Conservation (phyloP, 2,888 invertebrate species). For the Morpho helenor region DNA sequence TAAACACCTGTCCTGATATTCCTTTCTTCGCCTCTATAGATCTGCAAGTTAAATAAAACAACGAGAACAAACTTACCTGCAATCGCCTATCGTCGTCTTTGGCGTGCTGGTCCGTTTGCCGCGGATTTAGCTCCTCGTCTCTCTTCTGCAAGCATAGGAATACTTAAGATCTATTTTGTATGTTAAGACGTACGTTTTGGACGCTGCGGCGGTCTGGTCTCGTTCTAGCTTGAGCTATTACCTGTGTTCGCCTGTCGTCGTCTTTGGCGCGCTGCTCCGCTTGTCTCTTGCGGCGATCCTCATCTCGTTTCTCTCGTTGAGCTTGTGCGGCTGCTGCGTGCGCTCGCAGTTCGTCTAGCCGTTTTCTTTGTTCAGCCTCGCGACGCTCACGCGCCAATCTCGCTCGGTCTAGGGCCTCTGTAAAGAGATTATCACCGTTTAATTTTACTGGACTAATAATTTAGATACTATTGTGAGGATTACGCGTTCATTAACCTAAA, state of each 20-base stretch:
- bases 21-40: too few relatives aligned
- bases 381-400: conserved; percentile 90
- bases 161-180: conserved; percentile 9
- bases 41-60: background rate
- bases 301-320: conserved; percentile 93
- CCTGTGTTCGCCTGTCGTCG: conserved; percentile 76
- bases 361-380: conserved; percentile 92
- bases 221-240: conserved; percentile 6
- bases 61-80: conserved; percentile 17
- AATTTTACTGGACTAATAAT: too few relatives aligned
- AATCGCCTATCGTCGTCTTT: conserved; percentile 82
- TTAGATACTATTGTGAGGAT: too few relatives aligned
- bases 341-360: conserved; percentile 92
- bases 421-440: conserved; percentile 11
- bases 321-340: conserved; percentile 94
- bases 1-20: too few relatives aligned
- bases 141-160: conserved; percentile 79
- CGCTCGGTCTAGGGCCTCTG: conserved; percentile 81
- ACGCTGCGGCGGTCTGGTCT: background rate
- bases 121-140: conserved; percentile 89
- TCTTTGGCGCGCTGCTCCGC: conserved; percentile 90
- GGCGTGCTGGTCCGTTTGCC: conserved; percentile 89
- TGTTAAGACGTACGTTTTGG: conserved; percentile 4
- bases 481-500: too few relatives aligned
- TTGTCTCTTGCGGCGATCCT: conserved; percentile 88